A percentile compares a stretch with the other conserved stretches of the same genome.
phyloP scores from a whole-genome alignment of 1,140 invertebrate genomes.

The Trichonephila clavata region DNA sequence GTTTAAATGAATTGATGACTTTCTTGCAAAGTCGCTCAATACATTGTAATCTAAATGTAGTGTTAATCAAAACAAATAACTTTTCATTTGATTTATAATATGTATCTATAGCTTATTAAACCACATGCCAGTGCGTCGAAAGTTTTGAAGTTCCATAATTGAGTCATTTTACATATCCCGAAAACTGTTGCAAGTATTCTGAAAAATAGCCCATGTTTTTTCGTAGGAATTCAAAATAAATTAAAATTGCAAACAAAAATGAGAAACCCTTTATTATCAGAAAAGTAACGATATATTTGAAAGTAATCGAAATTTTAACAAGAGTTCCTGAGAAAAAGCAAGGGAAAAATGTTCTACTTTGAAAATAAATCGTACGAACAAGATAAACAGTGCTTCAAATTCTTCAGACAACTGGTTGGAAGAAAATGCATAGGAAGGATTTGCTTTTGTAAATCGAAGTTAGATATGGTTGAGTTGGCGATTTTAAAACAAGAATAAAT shows the following conservation, averaged over 20 bases:
- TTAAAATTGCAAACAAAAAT: neutral
- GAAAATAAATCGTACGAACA: conserved; percentile 25
- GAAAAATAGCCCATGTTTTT: neutral
- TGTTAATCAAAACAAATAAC: too few species aligned
- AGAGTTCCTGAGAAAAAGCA: too few species aligned
- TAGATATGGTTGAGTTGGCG: conserved; percentile 56
- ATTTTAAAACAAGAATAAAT: conserved; percentile 47
- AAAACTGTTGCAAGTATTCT: neutral
- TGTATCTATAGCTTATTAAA: too few species aligned
- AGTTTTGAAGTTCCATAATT: too few species aligned
- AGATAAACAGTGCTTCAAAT: conserved; percentile 40
- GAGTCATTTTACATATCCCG: too few species aligned
- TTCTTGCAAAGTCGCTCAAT: too few species aligned
- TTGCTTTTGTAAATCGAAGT: conserved; percentile 8
- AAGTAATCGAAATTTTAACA: conserved; percentile 11
- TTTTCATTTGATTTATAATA: too few species aligned
- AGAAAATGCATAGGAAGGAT: conserved; percentile 3
- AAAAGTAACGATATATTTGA: neutral
- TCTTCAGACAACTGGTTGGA: conserved; percentile 33
- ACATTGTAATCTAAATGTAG: too few species aligned
- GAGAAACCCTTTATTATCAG: neutral
- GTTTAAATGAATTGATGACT: too few species aligned
- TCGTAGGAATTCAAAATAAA: neutral
- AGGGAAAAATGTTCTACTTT: conserved; percentile 1
- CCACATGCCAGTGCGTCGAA: too few species aligned